phyloP scores from a whole-genome alignment of 1,140 invertebrate genomes.

The Luehdorfia chinensis region DNA sequence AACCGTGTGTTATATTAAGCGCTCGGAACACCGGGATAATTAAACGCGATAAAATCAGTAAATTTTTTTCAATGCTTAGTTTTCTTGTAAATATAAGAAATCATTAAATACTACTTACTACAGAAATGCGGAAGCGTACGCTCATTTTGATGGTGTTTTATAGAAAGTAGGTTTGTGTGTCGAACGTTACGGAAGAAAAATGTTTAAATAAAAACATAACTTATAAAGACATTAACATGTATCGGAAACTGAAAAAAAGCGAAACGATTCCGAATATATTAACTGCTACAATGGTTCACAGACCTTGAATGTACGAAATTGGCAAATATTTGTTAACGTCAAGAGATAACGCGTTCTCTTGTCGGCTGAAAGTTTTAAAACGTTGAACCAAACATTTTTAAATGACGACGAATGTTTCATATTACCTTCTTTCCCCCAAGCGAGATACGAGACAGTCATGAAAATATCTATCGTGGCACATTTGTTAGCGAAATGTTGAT shows the following conservation, averaged over 20 bases:
- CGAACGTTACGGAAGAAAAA: conserved; percentile 2
- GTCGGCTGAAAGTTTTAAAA: conserved; percentile 1
- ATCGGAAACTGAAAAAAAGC: not conserved
- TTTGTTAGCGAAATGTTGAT: no score
- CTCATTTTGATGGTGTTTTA: not conserved
- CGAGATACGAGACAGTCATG: no score
- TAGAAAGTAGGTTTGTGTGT: conserved; percentile 4
- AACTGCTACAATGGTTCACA: not conserved
- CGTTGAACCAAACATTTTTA: not conserved
- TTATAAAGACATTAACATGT: not conserved
- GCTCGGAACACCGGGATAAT: no score
- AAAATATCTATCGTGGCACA: no score
- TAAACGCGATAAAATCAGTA: no score
- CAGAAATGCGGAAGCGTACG: no score
- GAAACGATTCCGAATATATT: not conserved
- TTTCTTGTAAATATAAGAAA: no score
- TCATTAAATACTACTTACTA: no score
- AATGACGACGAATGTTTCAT: no score
- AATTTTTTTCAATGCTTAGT: no score
- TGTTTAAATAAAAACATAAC: not conserved
- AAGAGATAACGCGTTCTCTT: conserved; percentile 4
- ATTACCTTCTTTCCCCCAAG: no score
- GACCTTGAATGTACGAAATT: conserved; percentile 1
- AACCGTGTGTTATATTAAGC: no score
- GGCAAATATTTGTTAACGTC: conserved; percentile 13